These are phyloP conservation scores for Candidula unifasciata DNA, from an alignment of 2,888 invertebrate genomes.

Conservation along the genomic window DNA sequence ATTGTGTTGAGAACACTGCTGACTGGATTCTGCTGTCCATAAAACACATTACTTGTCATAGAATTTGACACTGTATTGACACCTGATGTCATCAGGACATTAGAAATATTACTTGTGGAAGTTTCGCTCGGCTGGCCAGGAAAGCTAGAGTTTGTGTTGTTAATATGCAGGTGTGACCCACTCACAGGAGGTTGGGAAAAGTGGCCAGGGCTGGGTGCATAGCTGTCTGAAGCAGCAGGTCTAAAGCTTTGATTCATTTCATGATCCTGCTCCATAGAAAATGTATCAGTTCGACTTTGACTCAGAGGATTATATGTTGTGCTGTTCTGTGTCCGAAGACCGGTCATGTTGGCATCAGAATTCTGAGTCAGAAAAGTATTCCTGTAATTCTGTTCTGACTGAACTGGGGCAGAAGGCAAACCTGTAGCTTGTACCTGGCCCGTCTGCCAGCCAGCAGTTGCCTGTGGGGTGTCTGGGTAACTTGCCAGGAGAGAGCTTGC, in stretches of 20 bases:
- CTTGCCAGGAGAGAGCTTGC: background rate
- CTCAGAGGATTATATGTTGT: background rate
- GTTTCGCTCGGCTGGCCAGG: background rate
- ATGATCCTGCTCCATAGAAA: background rate
- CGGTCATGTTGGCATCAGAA: background rate
- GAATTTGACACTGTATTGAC: background rate
- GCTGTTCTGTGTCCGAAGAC: background rate
- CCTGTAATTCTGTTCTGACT: background rate
- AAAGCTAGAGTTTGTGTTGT: background rate
- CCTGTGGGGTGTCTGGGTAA: slow-evolving; percentile 19
- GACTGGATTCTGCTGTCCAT: background rate
- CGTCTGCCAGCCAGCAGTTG: background rate
- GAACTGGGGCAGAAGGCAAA: background rate
- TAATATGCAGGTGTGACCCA: background rate
- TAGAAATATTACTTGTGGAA: background rate
- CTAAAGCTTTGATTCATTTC: background rate
- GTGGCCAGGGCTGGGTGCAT: background rate
- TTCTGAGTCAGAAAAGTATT: background rate
- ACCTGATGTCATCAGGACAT: too few relatives aligned
- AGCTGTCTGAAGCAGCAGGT: background rate
- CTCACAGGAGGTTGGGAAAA: background rate
- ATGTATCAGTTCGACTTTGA: background rate
- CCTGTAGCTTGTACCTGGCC: background rate
- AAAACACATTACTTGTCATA: background rate
- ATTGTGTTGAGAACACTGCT: background rate